phyloP scores from a whole-genome alignment of 2,113 vertebrate species.

The Thryonomys swinderianus region DNA sequence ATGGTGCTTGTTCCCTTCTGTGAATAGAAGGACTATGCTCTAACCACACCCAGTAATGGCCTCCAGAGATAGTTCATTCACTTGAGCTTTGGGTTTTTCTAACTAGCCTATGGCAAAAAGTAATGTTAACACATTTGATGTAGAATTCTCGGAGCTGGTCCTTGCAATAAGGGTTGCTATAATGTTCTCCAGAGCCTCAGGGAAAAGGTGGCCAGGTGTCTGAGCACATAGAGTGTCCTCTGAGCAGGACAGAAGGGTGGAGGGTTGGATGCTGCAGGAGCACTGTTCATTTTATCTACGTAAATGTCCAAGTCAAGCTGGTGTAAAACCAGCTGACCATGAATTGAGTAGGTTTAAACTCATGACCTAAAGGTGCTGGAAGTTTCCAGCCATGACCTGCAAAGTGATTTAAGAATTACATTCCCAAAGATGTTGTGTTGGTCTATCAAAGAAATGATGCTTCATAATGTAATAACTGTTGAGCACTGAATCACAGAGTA shows the following conservation, averaged over 20 bases:
- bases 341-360: slow-evolving; percentile 2
- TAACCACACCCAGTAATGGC: neutral
- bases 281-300: neutral
- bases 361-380: neutral
- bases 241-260: neutral
- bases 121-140: neutral
- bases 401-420: neutral
- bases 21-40: neutral
- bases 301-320: neutral
- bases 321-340: neutral
- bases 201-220: neutral
- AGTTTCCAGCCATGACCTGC: neutral
- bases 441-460: neutral
- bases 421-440: neutral
- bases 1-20: neutral
- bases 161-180: neutral
- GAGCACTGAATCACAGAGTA: neutral
- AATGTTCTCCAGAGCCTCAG: neutral
- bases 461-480: neutral
- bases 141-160: neutral
- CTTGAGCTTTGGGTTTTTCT: neutral
- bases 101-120: neutral
- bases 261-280: neutral
- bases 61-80: neutral
- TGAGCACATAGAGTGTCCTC: neutral